Evolutionary conservation across 2,113 vertebrate species (phyloP).

Genomic region (Microtus oregoni): DNA sequence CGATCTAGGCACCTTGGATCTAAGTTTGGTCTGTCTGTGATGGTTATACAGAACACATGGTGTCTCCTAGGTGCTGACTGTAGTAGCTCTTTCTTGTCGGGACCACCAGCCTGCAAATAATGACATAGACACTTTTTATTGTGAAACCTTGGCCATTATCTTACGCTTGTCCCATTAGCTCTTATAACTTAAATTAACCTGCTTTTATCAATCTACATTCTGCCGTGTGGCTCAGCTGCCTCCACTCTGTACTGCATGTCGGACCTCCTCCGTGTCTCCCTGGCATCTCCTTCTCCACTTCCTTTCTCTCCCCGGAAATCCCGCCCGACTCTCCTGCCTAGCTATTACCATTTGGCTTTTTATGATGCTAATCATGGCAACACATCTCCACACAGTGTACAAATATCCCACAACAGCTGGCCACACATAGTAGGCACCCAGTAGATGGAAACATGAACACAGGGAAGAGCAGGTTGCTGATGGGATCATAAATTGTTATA

Average conservation of each 20-base stretch:
- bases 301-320: not conserved
- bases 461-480: not conserved
- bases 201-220: not conserved
- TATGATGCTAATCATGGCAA: not conserved
- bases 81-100: not conserved
- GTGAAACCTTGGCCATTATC: not conserved
- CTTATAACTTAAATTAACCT: not conserved
- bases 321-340: not conserved
- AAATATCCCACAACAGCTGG: not conserved
- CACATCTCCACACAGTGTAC: not conserved
- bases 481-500: not conserved
- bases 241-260: not conserved
- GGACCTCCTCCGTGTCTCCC: not conserved
- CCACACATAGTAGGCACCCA: not conserved
- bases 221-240: not conserved
- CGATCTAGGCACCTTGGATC: not conserved
- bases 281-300: not conserved
- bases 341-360: not conserved
- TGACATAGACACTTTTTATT: not conserved
- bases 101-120: not conserved
- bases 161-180: not conserved
- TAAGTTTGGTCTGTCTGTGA: not conserved
- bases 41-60: fast-evolving
- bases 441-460: fast-evolving
- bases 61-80: not conserved